Conservation (phyloP, 2,113 vertebrate species). For the Elanoides forficatus region DNA sequence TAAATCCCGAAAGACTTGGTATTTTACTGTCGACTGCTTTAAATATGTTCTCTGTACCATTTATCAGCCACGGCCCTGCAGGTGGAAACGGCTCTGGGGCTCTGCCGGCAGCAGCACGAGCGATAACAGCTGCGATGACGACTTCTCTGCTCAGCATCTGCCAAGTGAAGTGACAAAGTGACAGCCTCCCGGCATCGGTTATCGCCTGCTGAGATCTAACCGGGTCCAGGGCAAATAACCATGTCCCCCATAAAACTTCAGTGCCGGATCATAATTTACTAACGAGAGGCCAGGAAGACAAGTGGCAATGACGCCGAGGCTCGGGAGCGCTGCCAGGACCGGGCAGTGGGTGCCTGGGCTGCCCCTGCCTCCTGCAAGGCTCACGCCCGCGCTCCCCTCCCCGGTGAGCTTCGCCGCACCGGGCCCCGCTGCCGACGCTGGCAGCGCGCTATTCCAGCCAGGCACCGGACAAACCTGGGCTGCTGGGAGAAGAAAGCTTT, state of each 20-base stretch:
- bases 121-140: background rate
- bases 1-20: background rate
- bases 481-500: background rate
- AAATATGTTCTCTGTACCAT: background rate
- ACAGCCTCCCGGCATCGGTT: background rate
- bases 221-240: background rate
- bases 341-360: background rate
- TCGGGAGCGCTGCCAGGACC: background rate
- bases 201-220: background rate
- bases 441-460: accelerated
- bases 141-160: accelerated
- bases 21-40: background rate
- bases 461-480: background rate
- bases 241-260: background rate
- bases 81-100: background rate
- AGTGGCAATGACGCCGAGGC: background rate
- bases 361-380: background rate
- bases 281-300: background rate
- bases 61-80: background rate
- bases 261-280: background rate
- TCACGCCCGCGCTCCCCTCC: background rate
- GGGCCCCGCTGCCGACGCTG: accelerated
- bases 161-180: background rate
- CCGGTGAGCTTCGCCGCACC: accelerated
- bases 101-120: background rate